Conservation (phyloP, 2,113 vertebrate species). For the Plecotus auritus region DNA sequence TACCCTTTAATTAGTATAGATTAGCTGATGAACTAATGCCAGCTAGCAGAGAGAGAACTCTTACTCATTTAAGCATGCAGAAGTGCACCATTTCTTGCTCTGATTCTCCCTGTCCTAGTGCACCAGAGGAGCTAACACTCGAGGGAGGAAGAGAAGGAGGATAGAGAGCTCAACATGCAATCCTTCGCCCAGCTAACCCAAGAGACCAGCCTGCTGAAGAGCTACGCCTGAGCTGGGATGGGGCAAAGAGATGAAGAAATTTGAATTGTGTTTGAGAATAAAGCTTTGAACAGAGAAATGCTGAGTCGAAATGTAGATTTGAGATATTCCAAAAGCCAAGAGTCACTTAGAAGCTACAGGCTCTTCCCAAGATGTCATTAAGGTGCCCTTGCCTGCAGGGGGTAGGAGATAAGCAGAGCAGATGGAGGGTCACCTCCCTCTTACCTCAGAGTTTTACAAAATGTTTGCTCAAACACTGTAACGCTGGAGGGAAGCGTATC, state of each 20-base stretch:
- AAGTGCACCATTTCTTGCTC: not conserved
- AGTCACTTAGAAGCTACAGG: not conserved
- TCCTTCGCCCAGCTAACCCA: fast-evolving
- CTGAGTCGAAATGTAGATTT: not conserved
- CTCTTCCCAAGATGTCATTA: not conserved
- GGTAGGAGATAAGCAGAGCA: not conserved
- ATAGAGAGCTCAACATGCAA: not conserved
- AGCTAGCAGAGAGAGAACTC: not conserved
- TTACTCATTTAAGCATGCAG: not conserved
- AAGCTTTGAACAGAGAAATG: not conserved
- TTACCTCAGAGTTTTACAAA: not conserved
- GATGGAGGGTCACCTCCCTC: no score
- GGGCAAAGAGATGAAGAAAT: not conserved
- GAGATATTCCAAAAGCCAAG: not conserved
- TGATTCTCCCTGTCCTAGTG: not conserved
- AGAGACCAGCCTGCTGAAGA: no score
- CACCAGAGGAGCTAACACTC: not conserved
- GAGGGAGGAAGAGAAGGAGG: not conserved
- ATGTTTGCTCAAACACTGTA: not conserved
- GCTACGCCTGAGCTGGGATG: no score
- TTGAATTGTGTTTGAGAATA: not conserved
- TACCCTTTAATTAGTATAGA: no score
- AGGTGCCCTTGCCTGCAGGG: not conserved
- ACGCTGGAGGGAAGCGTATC: not conserved
- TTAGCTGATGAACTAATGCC: not conserved